These are phyloP conservation scores for Hydraecia micacea DNA, from an alignment of 2,888 invertebrate species.

Conservation along the genomic window DNA sequence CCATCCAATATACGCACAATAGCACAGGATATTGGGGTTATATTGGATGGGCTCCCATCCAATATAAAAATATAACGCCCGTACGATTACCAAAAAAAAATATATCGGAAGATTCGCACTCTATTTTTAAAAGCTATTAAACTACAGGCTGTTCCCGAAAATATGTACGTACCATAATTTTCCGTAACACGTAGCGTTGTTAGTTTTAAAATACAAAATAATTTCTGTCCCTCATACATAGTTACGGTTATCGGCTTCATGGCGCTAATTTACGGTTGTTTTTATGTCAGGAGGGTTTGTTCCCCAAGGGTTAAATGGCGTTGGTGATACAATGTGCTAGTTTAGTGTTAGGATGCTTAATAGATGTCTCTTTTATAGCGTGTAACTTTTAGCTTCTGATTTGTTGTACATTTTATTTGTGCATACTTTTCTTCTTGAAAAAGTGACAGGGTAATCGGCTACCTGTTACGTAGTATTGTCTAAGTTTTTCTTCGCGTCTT, in stretches of 20 bases:
- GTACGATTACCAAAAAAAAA: conserved; percentile 24
- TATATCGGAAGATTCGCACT: neutral
- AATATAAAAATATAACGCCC: neutral
- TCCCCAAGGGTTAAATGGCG: conserved; percentile 59
- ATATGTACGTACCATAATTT: conserved; percentile 1
- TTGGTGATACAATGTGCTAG: conserved; percentile 55
- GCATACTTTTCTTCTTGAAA: neutral
- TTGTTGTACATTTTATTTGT: conserved; percentile 5
- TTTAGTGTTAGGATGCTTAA: conserved; percentile 50
- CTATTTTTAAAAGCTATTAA: conserved; percentile 27
- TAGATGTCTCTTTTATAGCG: conserved; percentile 47
- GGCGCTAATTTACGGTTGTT: conserved; percentile 53
- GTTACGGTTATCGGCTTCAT: conserved; percentile 49
- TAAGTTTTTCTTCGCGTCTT: neutral
- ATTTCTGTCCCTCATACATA: conserved; percentile 40
- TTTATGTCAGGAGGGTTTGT: conserved; percentile 58
- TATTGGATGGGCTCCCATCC: neutral
- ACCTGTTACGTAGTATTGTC: conserved; percentile 10
- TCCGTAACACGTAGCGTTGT: conserved; percentile 4
- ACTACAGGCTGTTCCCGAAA: conserved; percentile 18
- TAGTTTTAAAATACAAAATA: conserved; percentile 55
- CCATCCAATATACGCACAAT: neutral
- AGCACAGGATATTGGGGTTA: no score
- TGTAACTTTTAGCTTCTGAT: conserved; percentile 38
- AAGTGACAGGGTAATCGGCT: neutral